Conservation (phyloP, 1,140 invertebrate genomes). For the Tetramorium simillimum region DNA sequence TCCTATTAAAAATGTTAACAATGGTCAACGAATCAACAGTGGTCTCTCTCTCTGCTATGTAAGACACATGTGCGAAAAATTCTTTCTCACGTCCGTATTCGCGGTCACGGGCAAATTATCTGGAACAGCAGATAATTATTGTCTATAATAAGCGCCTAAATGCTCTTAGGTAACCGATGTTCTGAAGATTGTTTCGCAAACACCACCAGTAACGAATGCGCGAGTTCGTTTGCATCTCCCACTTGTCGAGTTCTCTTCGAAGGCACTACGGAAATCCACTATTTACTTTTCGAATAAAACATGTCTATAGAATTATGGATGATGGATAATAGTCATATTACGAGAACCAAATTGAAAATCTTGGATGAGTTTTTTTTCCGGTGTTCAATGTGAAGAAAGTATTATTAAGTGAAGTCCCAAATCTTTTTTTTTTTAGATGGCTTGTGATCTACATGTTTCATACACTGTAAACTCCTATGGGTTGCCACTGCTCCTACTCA, state of each 20-base stretch:
- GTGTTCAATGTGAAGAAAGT: neutral
- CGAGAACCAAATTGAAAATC: neutral
- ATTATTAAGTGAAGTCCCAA: neutral
- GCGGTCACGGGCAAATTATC: neutral
- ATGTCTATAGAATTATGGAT: conserved; percentile 2
- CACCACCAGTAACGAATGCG: conserved; percentile 39
- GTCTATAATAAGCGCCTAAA: conserved; percentile 65
- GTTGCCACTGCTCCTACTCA: no score
- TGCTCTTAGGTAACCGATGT: conserved; percentile 66
- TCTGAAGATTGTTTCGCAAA: conserved; percentile 44
- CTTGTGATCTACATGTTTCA: neutral
- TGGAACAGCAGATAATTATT: conserved; percentile 59
- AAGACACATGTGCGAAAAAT: conserved; percentile 11
- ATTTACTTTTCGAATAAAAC: neutral
- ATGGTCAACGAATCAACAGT: neutral
- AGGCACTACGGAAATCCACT: conserved; percentile 30
- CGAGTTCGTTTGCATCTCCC: conserved; percentile 9
- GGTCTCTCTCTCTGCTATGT: neutral
- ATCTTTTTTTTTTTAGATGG: neutral
- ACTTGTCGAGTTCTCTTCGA: conserved; percentile 27
- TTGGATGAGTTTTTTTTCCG: neutral
- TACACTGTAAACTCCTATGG: no score
- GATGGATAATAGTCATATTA: neutral
- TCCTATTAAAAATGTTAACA: conserved; percentile 24
- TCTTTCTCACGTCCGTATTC: neutral